A percentile compares a stretch with the other conserved stretches of the same genome.
Evolutionary conservation across 2,797 vertebrate species (phyloP).

Genomic region (Mormyrops attenuatus): DNA sequence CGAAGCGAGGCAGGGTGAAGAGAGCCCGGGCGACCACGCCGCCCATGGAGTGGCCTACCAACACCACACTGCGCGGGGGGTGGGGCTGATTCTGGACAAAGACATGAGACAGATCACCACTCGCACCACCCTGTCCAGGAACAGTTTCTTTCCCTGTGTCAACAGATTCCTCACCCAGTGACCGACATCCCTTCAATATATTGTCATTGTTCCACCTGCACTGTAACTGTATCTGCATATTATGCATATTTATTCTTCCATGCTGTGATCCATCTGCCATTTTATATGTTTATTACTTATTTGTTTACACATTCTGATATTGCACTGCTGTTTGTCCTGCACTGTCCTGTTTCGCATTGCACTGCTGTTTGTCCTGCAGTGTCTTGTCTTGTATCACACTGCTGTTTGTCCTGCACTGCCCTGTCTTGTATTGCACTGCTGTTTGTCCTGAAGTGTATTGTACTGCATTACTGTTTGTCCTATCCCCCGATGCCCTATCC

Average conservation of each 20-base stretch:
- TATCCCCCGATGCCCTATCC: background rate
- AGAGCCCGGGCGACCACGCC: constrained; percentile 89
- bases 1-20: constrained; percentile 85
- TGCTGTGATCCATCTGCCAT: background rate
- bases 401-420: background rate
- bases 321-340: background rate
- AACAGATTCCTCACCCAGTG: background rate
- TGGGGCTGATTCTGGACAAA: constrained; percentile 63
- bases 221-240: background rate
- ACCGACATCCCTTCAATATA: background rate
- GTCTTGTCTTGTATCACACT: background rate
- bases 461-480: background rate
- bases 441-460: background rate
- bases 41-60: constrained; percentile 98
- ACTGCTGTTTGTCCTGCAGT: too few species aligned
- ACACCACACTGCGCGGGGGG: constrained; percentile 76
- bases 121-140: background rate
- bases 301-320: background rate
- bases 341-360: background rate
- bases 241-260: background rate
- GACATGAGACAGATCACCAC: background rate
- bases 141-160: background rate
- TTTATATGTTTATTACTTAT: background rate
- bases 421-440: background rate
- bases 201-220: background rate